phyloP scores from a whole-genome alignment of 1,140 invertebrate genomes.

The Ericerus pela region DNA sequence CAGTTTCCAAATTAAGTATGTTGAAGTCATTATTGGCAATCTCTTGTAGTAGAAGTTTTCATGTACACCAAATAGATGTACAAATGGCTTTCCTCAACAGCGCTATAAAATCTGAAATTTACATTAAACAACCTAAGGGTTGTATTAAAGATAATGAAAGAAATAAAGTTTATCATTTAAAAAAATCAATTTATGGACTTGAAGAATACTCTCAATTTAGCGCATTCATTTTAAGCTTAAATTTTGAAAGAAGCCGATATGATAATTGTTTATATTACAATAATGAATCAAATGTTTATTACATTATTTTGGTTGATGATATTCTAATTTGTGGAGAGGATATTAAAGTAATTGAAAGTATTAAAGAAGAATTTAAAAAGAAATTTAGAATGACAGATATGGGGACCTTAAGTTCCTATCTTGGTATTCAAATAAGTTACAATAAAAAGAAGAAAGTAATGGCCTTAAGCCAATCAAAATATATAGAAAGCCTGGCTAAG shows the following conservation, averaged over 20 bases:
- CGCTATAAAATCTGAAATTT: constrained; percentile 1
- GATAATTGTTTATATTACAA: too few species aligned
- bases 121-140: constrained; percentile 7
- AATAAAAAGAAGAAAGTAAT: neutral
- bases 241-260: too few species aligned
- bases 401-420: neutral
- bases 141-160: constrained; percentile 7
- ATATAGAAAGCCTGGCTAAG: neutral
- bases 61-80: constrained; percentile 12
- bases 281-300: too few species aligned
- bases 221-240: too few species aligned
- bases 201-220: too few species aligned
- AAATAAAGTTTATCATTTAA: neutral
- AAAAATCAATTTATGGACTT: too few species aligned
- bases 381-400: too few species aligned
- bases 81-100: constrained; percentile 8
- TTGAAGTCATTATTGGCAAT: neutral
- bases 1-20: constrained; percentile 17
- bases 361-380: too few species aligned
- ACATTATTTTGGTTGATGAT: too few species aligned
- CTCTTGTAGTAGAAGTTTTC: neutral
- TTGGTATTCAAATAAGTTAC: constrained; percentile 6
- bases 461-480: constrained; percentile 1
- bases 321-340: too few species aligned
- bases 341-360: too few species aligned